Evolutionary conservation across 1,140 invertebrate species (phyloP).

Genomic region (Drusus annulatus): DNA sequence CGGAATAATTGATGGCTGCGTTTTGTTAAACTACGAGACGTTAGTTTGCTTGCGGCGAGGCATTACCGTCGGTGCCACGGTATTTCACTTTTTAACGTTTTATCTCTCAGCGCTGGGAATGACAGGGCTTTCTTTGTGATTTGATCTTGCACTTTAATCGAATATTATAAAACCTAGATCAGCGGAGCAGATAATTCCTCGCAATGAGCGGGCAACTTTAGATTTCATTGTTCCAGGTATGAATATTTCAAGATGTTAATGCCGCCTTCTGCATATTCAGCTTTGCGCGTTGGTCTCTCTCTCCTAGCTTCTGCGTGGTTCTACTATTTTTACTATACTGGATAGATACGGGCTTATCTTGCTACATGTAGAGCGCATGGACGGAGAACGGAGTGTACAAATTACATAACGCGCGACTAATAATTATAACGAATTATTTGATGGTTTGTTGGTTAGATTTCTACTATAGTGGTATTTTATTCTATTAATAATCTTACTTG

Average conservation of each 20-base stretch:
- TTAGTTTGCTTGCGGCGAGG: not conserved
- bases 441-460: too few species aligned
- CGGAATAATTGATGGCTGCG: conserved; percentile 43
- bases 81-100: too few species aligned
- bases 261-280: not conserved
- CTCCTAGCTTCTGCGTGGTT: too few species aligned
- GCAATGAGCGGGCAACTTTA: not conserved
- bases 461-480: too few species aligned
- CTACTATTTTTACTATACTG: too few species aligned
- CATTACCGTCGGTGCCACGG: too few species aligned
- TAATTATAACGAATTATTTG: too few species aligned
- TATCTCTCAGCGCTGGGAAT: not conserved
- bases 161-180: not conserved
- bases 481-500: too few species aligned
- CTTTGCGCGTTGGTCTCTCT: not conserved
- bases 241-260: conserved; percentile 26
- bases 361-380: too few species aligned
- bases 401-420: too few species aligned
- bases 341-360: too few species aligned
- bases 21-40: conserved; percentile 31
- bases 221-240: not conserved
- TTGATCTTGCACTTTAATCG: conserved; percentile 5
- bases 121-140: conserved; percentile 4
- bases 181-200: conserved; percentile 18
- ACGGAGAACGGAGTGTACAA: too few species aligned